phyloP scores from a whole-genome alignment of 2,113 vertebrate species.

The Gymnocephalus cernua region DNA sequence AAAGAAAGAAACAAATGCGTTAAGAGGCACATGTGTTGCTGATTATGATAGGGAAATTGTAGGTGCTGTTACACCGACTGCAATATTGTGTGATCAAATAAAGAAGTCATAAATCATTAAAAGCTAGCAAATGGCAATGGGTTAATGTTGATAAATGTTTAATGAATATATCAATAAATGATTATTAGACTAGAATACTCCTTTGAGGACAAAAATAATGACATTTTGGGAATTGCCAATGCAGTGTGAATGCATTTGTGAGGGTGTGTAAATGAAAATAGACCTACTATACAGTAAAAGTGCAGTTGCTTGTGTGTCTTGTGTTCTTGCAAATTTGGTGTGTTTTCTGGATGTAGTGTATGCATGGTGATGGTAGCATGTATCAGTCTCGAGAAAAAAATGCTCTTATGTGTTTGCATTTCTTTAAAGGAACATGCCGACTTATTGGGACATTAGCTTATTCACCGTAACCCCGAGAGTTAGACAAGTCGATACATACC shows the following conservation, averaged over 20 bases:
- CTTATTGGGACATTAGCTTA: no score
- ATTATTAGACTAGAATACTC: slow-evolving; percentile 54
- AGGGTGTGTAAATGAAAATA: not conserved
- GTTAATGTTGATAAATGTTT: slow-evolving; percentile 72
- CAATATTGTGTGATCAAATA: slow-evolving; percentile 43
- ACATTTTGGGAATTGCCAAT: slow-evolving; percentile 34
- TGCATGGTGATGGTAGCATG: not conserved
- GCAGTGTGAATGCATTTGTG: not conserved
- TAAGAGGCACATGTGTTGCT: slow-evolving; percentile 19
- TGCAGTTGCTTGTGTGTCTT: not conserved
- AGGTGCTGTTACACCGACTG: slow-evolving; percentile 18
- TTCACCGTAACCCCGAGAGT: no score
- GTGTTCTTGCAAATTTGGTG: not conserved
- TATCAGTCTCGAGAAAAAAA: no score
- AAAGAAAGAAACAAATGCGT: not conserved
- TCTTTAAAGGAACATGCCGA: no score
- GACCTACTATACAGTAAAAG: not conserved
- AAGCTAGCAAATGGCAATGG: slow-evolving; percentile 61
- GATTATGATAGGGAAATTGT: slow-evolving; percentile 12
- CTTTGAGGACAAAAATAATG: slow-evolving; percentile 44
- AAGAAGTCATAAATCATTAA: slow-evolving; percentile 71
- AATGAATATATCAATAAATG: slow-evolving; percentile 74
- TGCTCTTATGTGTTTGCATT: no score
- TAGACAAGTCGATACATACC: no score
- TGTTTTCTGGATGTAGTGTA: not conserved